phyloP scores from a whole-genome alignment of 2,113 vertebrate species.

The Xiphorhynchus elegans region DNA sequence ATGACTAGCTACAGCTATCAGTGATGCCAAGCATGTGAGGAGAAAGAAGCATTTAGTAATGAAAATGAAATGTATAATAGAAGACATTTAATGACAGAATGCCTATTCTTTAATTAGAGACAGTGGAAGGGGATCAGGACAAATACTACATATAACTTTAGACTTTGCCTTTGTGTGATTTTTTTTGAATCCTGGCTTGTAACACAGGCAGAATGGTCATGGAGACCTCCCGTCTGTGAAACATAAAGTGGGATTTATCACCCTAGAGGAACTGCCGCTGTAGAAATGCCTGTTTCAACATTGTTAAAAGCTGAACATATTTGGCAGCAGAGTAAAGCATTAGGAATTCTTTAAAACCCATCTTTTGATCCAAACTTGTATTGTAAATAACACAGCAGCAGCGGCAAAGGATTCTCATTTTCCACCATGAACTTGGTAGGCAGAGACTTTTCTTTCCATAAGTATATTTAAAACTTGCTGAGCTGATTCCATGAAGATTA shows the following conservation, averaged over 20 bases:
- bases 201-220: constrained; percentile 28
- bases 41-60: constrained; percentile 5
- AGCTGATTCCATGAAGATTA: background rate
- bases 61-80: background rate
- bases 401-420: constrained; percentile 39
- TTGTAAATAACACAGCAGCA: constrained; percentile 58
- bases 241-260: constrained; percentile 65
- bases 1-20: background rate
- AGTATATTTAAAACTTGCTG: background rate
- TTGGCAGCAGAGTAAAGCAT: constrained; percentile 62
- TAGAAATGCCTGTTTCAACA: constrained; percentile 64
- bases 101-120: background rate
- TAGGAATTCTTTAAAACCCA: constrained; percentile 53
- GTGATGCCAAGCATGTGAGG: background rate
- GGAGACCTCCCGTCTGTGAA: constrained; percentile 29
- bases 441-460: background rate
- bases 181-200: background rate
- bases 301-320: constrained; percentile 53
- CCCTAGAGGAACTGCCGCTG: constrained; percentile 59
- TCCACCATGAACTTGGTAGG: background rate
- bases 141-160: constrained; percentile 8
- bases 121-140: background rate
- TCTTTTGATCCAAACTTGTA: constrained; percentile 63
- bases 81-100: background rate
- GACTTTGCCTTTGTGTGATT: constrained; percentile 5